Evolutionary conservation across 2,888 invertebrate genomes (phyloP), one percentile per base, ranked within the genome.

Genomic region (Yponomeuta evonymella): DNA sequence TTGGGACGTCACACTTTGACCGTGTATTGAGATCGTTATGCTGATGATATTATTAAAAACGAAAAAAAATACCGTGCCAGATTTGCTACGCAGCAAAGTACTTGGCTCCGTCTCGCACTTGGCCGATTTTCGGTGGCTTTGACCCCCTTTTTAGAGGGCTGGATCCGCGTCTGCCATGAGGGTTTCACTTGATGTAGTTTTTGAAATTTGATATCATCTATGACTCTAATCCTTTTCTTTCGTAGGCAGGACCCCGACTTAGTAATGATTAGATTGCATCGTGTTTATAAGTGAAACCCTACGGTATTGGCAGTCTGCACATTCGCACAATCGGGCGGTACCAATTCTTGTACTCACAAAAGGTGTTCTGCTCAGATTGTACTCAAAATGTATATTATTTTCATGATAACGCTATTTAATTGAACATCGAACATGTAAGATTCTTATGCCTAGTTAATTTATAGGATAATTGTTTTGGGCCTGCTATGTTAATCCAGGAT

Each of bases 301-400:
- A 51, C 15, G 15, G 51, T 51, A 15, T 51, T 65, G 10, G 30
- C 65, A 12, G 4, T 30, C 10, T 30, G 29, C 30, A 65, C 65
- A 33, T 30, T 64, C 29, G 64, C 11, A 5, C 29, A 23, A 23
- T 29, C 30, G 11, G 30, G 65, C 33, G n/a, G 30, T 65, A 30
- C 33, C 33, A 65, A 65, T 65, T 10, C 30, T 64, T 64, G 64
- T 64, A 64, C 30, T 11, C 51, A 64, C 64, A 64, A 64, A 65
- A 65, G n/a, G 65, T 12, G 29, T 29, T 65, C 43, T 43, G 5
- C 43, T 43, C 43, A 43, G 43, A 15, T 51, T 51, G 15, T 51
- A 51, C 51, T 51, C 51, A 15, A 51, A 51, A 51, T 51, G 51
- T 51, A 51, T 51, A 51, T 51, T 51, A 6, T 12, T 51, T 51